A percentile compares a stretch with the other conserved stretches of the same genome.
Evolutionary conservation across 23 tunicate species (phyloP).

Genomic region (Styela clava): DNA sequence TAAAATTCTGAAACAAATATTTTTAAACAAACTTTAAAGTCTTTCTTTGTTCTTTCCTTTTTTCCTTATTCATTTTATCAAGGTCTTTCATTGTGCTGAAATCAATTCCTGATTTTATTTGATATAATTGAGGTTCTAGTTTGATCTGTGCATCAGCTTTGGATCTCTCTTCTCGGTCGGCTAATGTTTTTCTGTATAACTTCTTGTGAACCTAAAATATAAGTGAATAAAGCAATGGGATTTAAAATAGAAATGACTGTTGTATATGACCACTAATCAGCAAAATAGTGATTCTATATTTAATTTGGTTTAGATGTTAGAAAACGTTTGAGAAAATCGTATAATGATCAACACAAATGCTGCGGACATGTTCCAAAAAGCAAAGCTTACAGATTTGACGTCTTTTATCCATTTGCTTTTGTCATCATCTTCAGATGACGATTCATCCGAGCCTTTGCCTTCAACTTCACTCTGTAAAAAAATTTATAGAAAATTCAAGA

Average conservation of each 20-base stretch:
- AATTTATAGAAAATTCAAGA: background rate
- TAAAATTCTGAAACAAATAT: too few species aligned
- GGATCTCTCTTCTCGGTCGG: background rate
- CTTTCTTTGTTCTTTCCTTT: background rate
- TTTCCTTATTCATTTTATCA: conserved; percentile 4
- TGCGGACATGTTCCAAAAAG: too few species aligned
- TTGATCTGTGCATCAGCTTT: background rate
- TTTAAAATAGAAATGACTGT: background rate
- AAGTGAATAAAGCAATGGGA: background rate
- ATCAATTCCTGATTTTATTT: conserved; percentile 4
- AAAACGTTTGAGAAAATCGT: too few species aligned
- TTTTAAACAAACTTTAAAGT: too few species aligned
- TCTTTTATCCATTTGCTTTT: conserved; percentile 17
- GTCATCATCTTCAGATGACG: conserved; percentile 27
- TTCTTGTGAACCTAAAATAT: background rate
- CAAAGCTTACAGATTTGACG: background rate
- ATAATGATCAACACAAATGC: background rate
- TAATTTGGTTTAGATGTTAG: background rate
- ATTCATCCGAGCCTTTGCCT: conserved; percentile 14
- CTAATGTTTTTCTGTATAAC: background rate
- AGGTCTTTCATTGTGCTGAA: conserved; percentile 14
- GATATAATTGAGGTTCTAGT: conserved; percentile 9
- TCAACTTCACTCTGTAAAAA: conserved; percentile 9
- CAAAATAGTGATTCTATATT: background rate
- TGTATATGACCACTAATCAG: background rate